Evolutionary conservation across 2,797 vertebrate species (phyloP), one percentile per base, ranked within the genome.

Genomic region (Sebastes variabilis): DNA sequence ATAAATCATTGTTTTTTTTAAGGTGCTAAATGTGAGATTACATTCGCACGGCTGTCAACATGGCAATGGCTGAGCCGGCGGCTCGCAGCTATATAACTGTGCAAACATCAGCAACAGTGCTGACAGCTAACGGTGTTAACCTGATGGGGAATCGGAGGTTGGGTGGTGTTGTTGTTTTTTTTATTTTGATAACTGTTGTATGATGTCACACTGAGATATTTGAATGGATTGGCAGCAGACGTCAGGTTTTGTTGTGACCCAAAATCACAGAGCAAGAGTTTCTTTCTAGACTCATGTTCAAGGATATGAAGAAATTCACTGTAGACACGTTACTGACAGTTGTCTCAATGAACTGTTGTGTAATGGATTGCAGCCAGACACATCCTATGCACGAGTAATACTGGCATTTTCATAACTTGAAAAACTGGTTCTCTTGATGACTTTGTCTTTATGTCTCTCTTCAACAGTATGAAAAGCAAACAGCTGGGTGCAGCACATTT

Each of bases 341-440:
- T 1, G n/a, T 29, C 9, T 70, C 25, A 59, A 0, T 7, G 12
- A 18, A 22, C 7, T 8, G 5, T 42, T 0, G 1, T 11, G 22
- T 38, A 36, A 36, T 36, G 34, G 34, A 27, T 9, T 10, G n/a
- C 8, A 59, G 36, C 34, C 52, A 20, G 24, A n/a, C 3, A 5
- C 22, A 2, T 3, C 1, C 16, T 2, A 4, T 4, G 7, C 8
- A 18, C 0, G 8, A 25, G 20, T 10, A 16, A 18, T 6, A 32
- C 14, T 56, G 36, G 4, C 27, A 16, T 11, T 46, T n/a, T 13
- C 9, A 24, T 7, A 6, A 59, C 25, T 59, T 18, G 46, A 67
- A 56, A 46, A 65, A 52, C 20, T 4, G 4, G 5, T 9, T 67
- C 20, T 29, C 4, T 27, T 16, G 2, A 58, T 42, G 6, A 24